These are phyloP conservation scores for Steinernema carpocapsae DNA, from an alignment of 2,888 invertebrate genomes.

Conservation along the genomic window DNA sequence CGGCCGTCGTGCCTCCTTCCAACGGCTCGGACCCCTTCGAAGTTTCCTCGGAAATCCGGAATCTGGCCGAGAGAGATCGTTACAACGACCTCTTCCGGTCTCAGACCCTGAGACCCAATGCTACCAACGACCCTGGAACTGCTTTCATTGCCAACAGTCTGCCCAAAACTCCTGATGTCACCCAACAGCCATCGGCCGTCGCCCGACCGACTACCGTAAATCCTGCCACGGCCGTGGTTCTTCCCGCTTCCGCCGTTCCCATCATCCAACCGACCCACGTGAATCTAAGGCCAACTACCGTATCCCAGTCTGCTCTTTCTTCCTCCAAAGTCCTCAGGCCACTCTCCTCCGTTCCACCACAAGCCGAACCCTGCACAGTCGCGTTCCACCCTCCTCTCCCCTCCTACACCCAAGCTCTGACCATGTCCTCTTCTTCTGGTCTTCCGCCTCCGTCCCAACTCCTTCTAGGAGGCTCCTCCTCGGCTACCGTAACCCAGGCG, in stretches of 20 bases:
- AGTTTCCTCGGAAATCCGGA: conserved; percentile 15
- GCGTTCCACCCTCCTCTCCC: background rate
- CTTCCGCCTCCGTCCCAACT: conserved; percentile 15
- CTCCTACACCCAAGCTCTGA: conserved; percentile 13
- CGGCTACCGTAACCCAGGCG: background rate
- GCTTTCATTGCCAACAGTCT: too few relatives aligned
- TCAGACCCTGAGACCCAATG: background rate
- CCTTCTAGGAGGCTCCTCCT: background rate
- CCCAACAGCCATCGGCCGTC: background rate
- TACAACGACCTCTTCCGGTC: conserved; percentile 30
- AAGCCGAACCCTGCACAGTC: background rate
- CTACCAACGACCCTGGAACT: background rate
- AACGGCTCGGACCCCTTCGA: conserved; percentile 16
- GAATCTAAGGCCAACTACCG: background rate
- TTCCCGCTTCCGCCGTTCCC: too few relatives aligned
- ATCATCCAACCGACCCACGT: too few relatives aligned
- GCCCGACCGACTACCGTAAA: background rate
- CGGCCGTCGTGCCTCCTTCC: background rate
- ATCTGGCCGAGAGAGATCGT: background rate
- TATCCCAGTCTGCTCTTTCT: background rate
- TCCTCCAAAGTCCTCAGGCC: background rate
- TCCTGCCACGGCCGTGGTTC: too few relatives aligned
- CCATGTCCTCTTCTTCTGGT: background rate
- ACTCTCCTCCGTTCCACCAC: background rate
- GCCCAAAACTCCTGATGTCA: background rate